These are phyloP conservation scores for Catharus ustulatus DNA, from an alignment of 2,797 vertebrate species.

Conservation along the genomic window DNA sequence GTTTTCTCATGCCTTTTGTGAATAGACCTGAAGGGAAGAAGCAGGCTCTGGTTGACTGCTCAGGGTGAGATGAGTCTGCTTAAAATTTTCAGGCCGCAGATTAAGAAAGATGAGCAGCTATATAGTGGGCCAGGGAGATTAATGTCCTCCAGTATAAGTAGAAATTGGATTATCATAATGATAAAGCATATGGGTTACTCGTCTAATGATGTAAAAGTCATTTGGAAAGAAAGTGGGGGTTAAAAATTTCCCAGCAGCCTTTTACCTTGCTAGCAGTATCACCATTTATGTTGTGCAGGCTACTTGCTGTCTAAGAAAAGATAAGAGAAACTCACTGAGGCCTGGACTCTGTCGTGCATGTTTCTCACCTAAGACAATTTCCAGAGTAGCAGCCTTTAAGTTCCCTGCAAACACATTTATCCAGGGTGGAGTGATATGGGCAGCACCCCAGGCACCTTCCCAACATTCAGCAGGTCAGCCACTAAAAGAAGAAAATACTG, in stretches of 20 bases:
- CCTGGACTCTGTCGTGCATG: neutral
- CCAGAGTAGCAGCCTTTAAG: neutral
- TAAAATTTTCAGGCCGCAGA: neutral
- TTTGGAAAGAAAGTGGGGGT: neutral
- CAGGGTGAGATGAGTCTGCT: neutral
- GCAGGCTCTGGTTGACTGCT: neutral
- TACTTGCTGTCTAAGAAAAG: neutral
- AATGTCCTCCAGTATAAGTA: neutral
- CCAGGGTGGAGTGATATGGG: neutral
- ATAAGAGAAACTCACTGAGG: neutral
- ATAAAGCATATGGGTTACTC: neutral
- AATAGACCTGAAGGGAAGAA: neutral
- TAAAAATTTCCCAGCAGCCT: neutral
- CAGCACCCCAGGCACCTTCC: neutral
- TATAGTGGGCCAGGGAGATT: neutral
- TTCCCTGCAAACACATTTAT: neutral
- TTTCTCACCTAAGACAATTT: slow-evolving; percentile 32
- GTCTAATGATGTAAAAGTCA: neutral
- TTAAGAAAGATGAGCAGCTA: neutral
- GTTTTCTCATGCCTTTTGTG: neutral
- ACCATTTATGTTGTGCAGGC: neutral
- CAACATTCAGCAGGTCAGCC: neutral
- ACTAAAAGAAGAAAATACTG: slow-evolving; percentile 15
- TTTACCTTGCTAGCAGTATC: neutral
- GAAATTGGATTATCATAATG: neutral